Evolutionary conservation across 2,113 vertebrate species (phyloP), one percentile per base, ranked within the genome.

Genomic region (Atlantisia rogersi): DNA sequence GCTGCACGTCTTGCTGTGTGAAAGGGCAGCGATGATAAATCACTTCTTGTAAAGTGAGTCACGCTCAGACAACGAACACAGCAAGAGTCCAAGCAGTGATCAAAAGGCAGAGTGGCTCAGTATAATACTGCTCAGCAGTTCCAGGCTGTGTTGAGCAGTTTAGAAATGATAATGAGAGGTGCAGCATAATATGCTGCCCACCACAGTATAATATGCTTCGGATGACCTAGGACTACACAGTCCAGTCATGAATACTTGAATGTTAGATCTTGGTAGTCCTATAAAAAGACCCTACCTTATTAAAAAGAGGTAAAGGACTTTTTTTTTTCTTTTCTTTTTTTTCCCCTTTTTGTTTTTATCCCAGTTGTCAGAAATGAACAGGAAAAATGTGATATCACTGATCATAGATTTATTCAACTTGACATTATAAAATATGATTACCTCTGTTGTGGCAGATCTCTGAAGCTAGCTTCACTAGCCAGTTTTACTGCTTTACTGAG

Each of bases 31-130:
- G 44, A 5, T 29, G 59, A 64, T 73, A 92, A 89, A 89, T 89
- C 69, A 12, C 29, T 84, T 86, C 69, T 83, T 71, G 58, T 53
- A 67, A 87, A 84, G 58, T 52, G 42, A 93, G 78, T 77, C 91
- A 68, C 0, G 3, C 58, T 74, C 65, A 84, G 81, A 39, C 25
- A 86, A 53, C 3, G 31, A 79, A 16, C 35, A 78, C 83, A 86
- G 65, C 28, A 55, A 75, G 90, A 96, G 48, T 55, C 63, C 82
- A 90, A 88, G 80, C 16, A 90, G 48, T 85, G 79, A 91, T 90
- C 70, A 91, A 80, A 96, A 90, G 48, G 59, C 46, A 79, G 20
- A 2, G 0, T 58, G 65, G 71, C 48, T 86, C 58, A 37, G 24
- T 48, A 17, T 58, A 68, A n/a, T 17, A 35, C 39, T 78, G 46